Evolutionary conservation across 2,888 invertebrate genomes (phyloP).

Genomic region (Brachynemurus nebulosus): DNA sequence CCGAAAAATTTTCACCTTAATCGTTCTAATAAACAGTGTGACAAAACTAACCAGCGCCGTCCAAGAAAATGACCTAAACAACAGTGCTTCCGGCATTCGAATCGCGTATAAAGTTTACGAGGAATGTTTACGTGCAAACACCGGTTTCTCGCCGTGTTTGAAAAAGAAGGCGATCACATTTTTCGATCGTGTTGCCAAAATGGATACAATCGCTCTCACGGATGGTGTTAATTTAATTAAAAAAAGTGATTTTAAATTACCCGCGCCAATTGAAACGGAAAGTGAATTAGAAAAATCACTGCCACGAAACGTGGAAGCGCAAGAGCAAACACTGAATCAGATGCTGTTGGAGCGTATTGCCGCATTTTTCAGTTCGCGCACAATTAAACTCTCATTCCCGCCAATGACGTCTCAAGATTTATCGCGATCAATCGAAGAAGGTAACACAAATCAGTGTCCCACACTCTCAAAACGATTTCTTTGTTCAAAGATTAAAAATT

Average conservation of each 20-base stretch:
- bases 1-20: too few relatives aligned
- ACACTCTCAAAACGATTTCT: too few relatives aligned
- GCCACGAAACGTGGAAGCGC: slow-evolving; percentile 49
- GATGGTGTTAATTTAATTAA: slow-evolving; percentile 56
- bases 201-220: slow-evolving; percentile 46
- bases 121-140: slow-evolving; percentile 55
- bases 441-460: slow-evolving; percentile 37
- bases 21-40: too few relatives aligned
- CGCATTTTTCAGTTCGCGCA: slow-evolving; percentile 58
- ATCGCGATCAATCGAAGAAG: slow-evolving; percentile 60
- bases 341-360: slow-evolving; percentile 59
- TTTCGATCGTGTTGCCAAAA: slow-evolving; percentile 58
- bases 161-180: slow-evolving; percentile 72
- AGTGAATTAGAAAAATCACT: slow-evolving; percentile 54
- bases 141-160: slow-evolving; percentile 51
- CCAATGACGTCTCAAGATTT: slow-evolving; percentile 53
- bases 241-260: slow-evolving; percentile 27
- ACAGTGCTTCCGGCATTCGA: slow-evolving; percentile 39
- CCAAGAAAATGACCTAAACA: slow-evolving; percentile 29
- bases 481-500: neutral
- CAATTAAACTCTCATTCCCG: slow-evolving; percentile 62
- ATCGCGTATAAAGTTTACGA: slow-evolving; percentile 59
- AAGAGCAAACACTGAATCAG: slow-evolving; percentile 50
- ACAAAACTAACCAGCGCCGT: too few relatives aligned
- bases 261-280: slow-evolving; percentile 37